Evolutionary conservation across 2,113 vertebrate genomes (phyloP).

Genomic region (Leptocoma aspasia): DNA sequence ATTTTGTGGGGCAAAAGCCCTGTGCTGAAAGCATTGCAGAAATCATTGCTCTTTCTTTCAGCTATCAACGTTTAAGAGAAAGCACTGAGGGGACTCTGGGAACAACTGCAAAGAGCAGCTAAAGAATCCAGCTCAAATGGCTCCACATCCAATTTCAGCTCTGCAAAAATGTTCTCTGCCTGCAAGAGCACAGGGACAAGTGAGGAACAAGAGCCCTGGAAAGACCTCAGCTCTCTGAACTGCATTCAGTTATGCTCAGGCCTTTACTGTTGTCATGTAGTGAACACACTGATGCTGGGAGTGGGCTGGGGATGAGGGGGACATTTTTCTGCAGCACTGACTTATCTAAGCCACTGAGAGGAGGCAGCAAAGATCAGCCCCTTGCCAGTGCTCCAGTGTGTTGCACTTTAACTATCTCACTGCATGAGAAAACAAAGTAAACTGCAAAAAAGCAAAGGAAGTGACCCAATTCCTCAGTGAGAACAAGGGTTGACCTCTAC

Average conservation of each 20-base stretch:
- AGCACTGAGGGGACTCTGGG: background rate
- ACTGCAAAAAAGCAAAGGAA: background rate
- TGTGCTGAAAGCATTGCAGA: background rate
- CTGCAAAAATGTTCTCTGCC: background rate
- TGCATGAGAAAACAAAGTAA: background rate
- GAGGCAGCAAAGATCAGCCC: background rate
- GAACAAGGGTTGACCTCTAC: background rate
- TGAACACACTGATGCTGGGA: background rate
- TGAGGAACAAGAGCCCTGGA: rapidly evolving
- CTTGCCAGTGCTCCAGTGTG: background rate
- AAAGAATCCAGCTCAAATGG: background rate
- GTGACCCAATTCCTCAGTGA: background rate
- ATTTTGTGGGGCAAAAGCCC: background rate
- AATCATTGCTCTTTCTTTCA: background rate
- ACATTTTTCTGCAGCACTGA: background rate
- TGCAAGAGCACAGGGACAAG: background rate
- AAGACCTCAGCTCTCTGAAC: background rate
- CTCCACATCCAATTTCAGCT: background rate
- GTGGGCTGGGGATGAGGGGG: background rate
- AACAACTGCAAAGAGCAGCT: background rate
- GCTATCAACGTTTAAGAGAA: background rate
- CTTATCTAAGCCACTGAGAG: background rate
- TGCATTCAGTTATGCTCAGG: background rate
- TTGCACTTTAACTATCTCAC: background rate
- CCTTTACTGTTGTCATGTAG: background rate